Evolutionary conservation across 2,797 vertebrate genomes (phyloP).

Genomic region (Sebastes diaconus): DNA sequence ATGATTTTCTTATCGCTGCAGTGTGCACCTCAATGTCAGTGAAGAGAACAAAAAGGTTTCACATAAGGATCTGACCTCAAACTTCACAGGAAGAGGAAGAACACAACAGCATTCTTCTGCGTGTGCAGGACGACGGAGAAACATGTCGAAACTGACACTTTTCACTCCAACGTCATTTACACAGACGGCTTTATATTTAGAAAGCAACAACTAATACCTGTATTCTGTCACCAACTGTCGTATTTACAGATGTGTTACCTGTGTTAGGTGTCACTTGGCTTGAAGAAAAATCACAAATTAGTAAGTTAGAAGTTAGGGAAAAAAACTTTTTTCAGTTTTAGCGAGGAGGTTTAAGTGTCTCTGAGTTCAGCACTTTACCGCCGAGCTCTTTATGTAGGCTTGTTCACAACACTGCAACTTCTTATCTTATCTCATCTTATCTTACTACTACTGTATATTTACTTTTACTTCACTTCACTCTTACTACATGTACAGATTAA

Average conservation of each 20-base stretch:
- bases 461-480: background rate
- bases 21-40: constrained; percentile 24
- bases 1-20: background rate
- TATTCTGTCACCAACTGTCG: background rate
- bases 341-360: background rate
- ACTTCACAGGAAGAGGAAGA: constrained; percentile 46
- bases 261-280: background rate
- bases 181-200: background rate
- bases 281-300: background rate
- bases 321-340: background rate
- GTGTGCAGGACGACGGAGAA: background rate
- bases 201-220: background rate
- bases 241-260: background rate
- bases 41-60: constrained; percentile 56
- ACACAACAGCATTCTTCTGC: constrained; percentile 48
- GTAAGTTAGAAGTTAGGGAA: no score
- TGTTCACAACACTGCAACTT: background rate
- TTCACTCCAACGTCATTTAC: background rate
- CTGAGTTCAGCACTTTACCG: no score
- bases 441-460: background rate
- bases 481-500: background rate
- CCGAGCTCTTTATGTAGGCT: background rate
- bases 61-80: constrained; percentile 67
- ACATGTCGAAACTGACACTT: background rate
- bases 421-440: background rate